Conservation (phyloP, 2,797 vertebrate species). For the Sorex maritimensis region DNA sequence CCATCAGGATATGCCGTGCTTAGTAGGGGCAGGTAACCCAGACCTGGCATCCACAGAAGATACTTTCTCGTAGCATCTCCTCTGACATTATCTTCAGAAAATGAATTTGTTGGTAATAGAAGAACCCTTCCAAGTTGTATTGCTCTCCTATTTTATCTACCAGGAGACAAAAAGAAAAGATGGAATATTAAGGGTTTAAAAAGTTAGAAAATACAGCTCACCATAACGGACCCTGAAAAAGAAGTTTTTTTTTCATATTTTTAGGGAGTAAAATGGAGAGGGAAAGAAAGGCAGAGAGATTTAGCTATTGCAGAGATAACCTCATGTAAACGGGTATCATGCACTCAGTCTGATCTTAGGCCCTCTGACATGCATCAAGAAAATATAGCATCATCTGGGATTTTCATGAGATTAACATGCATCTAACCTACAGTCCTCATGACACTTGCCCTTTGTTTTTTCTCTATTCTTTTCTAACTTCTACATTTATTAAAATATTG, state of each 20-base stretch:
- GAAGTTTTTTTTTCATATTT: neutral
- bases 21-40: neutral
- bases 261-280: neutral
- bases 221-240: neutral
- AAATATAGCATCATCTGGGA: neutral
- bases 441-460: neutral
- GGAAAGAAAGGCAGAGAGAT: neutral
- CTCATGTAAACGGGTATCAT: neutral
- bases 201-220: slow-evolving; percentile 9
- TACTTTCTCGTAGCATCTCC: neutral
- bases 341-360: neutral
- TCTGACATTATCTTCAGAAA: neutral
- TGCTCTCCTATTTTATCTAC: neutral
- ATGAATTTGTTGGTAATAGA: neutral
- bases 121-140: neutral
- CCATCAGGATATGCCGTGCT: neutral
- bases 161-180: neutral
- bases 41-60: neutral
- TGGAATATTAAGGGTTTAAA: neutral
- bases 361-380: neutral
- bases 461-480: neutral
- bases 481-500: neutral
- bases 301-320: neutral
- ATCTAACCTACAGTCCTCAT: neutral
- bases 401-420: neutral